A percentile compares a stretch with the other conserved stretches of the same genome.
Conservation (phyloP, 2,797 vertebrate species). For the Phataginus tricuspis region DNA sequence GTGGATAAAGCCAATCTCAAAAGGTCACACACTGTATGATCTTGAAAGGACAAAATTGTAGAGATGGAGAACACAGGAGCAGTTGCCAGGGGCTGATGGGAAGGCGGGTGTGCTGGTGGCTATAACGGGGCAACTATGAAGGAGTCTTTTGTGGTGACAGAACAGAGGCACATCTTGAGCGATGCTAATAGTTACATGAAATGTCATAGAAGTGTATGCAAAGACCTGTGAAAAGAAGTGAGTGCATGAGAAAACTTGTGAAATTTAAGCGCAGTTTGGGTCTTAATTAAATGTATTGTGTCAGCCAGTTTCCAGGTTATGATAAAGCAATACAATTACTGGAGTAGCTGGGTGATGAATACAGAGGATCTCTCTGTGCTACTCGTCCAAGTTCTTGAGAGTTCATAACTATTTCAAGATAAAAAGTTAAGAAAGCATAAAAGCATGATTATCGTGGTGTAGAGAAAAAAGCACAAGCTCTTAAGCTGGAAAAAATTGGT, state of each 20-base stretch:
- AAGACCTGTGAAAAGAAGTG: not conserved
- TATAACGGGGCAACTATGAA: not conserved
- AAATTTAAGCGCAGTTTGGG: not conserved
- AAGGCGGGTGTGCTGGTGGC: not conserved
- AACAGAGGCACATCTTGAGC: not conserved
- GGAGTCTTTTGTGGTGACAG: not conserved
- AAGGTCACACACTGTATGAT: not conserved
- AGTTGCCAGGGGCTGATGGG: not conserved
- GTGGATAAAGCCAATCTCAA: not conserved
- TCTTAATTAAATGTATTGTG: not conserved
- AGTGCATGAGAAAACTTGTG: not conserved
- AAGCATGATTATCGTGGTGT: not conserved
- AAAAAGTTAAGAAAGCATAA: slow-evolving; percentile 8
- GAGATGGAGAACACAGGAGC: not conserved
- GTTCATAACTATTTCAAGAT: slow-evolving; percentile 35
- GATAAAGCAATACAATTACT: not conserved
- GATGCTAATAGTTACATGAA: not conserved
- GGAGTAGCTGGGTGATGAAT: not conserved
- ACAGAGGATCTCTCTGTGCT: not conserved
- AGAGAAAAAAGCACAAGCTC: not conserved
- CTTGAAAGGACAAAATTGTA: slow-evolving; percentile 2
- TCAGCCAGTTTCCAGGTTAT: not conserved
- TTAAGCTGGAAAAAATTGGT: not conserved
- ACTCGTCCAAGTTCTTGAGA: not conserved
- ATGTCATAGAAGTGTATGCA: not conserved